Base-by-base conservation (phyloP, 2,888 invertebrate species). In the Heteromyza rotundicornis region DNA sequence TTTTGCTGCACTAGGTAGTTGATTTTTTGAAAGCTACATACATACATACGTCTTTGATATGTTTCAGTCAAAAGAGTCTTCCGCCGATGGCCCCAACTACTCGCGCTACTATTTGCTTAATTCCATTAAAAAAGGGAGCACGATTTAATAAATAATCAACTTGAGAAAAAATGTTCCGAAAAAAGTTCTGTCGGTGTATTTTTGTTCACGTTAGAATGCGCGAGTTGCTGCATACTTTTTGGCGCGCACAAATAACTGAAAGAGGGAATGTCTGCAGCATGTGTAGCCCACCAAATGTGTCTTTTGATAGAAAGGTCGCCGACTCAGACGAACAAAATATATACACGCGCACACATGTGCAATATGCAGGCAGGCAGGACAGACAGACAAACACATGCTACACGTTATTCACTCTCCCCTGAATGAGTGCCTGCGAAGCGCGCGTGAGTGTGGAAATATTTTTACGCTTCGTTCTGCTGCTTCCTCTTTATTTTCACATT, bases 21-120 rank as follows among this genome's bases (percentile, higher is more conserved):
- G 14, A 7, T 40, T 40, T 40, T 7, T 14, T n/a, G 12, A 32
- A 32, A 8, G 12, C 32, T 32, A n/a, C n/a, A n/a, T n/a, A n/a
- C n/a, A n/a, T n/a, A n/a, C n/a, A n/a, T n/a, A n/a, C n/a, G 32
- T 8, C 40, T 40, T 40, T 40, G 47, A 47, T 17, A 5, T 20
- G 19, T 5, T 19, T 3, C 19, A 19, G 47, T 47, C 47, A 47
- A 47, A 27, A 17, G 47, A n/a, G 19, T 5, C 17, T 40, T 40
- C 40, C 40, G 40, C 40, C 16, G 8, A 7, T 40, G 12, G 2
- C 40, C n/a, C 17, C 20, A 19, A 7, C 7, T 20, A 7, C 7
- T 20, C 19, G 19, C 14, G 47, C 40, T 40, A 40, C 40, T 47
- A 47, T 47, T 47, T 47, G 47, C 47, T 47, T 47, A 47, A 47